Percentiles rank a stretch among this genome's conserved stretches.
Evolutionary conservation across 2,113 vertebrate genomes (phyloP).

Genomic region (Prunella fulvescens): DNA sequence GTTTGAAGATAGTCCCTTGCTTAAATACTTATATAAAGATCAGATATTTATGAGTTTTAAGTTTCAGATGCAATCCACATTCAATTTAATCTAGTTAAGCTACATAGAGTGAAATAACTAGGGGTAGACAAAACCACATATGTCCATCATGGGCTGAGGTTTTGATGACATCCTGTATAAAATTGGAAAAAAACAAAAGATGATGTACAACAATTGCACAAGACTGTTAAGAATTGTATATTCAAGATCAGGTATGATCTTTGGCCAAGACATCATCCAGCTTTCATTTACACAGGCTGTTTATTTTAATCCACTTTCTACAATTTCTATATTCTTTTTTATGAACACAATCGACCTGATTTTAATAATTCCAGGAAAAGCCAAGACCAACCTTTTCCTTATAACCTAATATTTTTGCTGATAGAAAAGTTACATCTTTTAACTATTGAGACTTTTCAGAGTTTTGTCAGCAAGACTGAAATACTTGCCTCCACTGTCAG

Average conservation of each 20-base stretch:
- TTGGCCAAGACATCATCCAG: not conserved
- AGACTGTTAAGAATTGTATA: not conserved
- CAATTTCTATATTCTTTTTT: not conserved
- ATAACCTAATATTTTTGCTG: not conserved
- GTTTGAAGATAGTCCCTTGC: not conserved
- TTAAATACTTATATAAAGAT: not conserved
- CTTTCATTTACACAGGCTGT: not conserved
- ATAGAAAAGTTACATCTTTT: not conserved
- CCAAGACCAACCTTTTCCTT: accelerated
- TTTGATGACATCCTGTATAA: not conserved
- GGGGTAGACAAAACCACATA: not conserved
- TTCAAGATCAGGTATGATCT: not conserved
- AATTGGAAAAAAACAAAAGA: not conserved
- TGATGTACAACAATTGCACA: not conserved
- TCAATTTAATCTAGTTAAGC: not conserved
- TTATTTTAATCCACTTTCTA: not conserved
- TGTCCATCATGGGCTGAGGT: not conserved
- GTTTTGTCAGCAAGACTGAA: not conserved
- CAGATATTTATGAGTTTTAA: not conserved
- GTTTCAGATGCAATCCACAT: not conserved
- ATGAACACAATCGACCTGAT: not conserved
- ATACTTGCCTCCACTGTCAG: not conserved
- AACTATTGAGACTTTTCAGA: not conserved
- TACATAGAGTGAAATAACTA: not conserved
- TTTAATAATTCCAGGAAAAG: not conserved